Percentiles rank a stretch among this genome's conserved stretches.
These are phyloP conservation scores for Tenthredo livida DNA, from an alignment of 2,888 invertebrate genomes.

Conservation along the genomic window DNA sequence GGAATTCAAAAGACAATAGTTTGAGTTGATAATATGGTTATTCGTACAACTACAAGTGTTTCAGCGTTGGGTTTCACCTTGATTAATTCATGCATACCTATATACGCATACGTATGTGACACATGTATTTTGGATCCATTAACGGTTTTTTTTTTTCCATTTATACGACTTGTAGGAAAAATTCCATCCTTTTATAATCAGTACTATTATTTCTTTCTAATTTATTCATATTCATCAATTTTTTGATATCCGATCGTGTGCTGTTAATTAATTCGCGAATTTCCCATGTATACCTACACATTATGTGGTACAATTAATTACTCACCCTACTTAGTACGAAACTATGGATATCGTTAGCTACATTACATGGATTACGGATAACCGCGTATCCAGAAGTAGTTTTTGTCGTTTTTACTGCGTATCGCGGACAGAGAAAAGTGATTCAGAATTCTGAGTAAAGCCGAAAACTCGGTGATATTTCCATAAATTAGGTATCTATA, in stretches of 20 bases:
- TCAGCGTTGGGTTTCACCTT: neutral
- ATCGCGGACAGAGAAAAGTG: neutral
- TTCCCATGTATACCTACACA: no score
- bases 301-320: no score
- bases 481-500: neutral
- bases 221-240: no score
- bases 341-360: no score
- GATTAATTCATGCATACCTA: neutral
- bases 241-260: no score
- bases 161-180: neutral
- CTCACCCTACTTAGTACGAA: no score
- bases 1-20: constrained; percentile 15
- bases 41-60: neutral
- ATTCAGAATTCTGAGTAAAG: constrained; percentile 16
- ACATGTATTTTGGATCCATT: neutral
- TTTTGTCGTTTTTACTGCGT: neutral
- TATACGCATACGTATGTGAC: neutral
- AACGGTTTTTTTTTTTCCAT: neutral
- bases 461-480: neutral
- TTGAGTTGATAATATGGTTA: neutral
- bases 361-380: no score
- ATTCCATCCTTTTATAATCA: no score
- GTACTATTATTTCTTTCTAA: no score
- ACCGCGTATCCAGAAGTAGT: no score
- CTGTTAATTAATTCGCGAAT: no score